These are phyloP conservation scores for Paedocypris sp. DNA, from an alignment of 2,113 vertebrate genomes.

Conservation along the genomic window DNA sequence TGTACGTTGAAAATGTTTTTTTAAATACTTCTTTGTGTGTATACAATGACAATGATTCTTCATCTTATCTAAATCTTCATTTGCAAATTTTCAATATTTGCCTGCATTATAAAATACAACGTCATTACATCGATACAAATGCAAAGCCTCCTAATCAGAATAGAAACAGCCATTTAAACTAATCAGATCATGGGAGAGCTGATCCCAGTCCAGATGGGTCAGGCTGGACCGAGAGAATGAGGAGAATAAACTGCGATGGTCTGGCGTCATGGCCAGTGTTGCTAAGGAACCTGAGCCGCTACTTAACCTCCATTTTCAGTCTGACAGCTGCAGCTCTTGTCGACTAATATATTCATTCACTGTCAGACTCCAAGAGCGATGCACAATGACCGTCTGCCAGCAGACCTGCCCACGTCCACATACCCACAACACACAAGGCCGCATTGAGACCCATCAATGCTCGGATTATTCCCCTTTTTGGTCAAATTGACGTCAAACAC, in stretches of 20 bases:
- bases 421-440: neutral
- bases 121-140: no score
- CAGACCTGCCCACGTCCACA: conserved; percentile 3
- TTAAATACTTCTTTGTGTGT: no score
- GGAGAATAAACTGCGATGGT: neutral
- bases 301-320: conserved; percentile 43
- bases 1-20: no score
- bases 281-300: conserved; percentile 64
- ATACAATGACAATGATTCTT: no score
- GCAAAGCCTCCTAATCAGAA: no score
- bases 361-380: neutral
- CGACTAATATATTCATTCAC: conserved; percentile 29
- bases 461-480: neutral
- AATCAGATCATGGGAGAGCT: no score
- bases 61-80: no score
- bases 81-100: no score
- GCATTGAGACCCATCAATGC: neutral
- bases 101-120: no score
- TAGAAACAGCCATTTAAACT: no score
- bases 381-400: neutral
- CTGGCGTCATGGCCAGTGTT: conserved; percentile 34
- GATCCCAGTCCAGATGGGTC: no score
- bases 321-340: conserved; percentile 52
- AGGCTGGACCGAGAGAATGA: no score
- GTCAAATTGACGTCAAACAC: neutral